These are phyloP conservation scores for Drosophila mayaguana DNA, from an alignment of 2,888 invertebrate genomes.

Conservation along the genomic window DNA sequence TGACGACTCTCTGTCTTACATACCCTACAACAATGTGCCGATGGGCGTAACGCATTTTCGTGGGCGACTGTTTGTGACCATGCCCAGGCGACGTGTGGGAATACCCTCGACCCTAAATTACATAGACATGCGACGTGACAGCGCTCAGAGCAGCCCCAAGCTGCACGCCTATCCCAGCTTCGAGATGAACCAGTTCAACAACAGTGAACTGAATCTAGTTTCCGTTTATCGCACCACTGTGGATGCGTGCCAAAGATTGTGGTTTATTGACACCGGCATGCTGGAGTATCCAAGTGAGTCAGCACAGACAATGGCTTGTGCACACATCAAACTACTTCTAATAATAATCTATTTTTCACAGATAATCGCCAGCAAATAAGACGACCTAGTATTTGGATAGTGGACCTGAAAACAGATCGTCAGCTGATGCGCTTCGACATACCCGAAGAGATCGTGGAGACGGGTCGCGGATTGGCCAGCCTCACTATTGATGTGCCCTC, in stretches of 20 bases:
- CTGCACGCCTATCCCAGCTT: conserved; percentile 83
- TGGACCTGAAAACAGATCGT: conserved; percentile 88
- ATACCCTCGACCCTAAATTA: conserved; percentile 88
- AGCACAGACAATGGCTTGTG: not conserved
- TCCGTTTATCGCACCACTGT: conserved; percentile 90
- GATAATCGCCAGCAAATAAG: conserved; percentile 85
- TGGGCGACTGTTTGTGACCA: conserved; percentile 89
- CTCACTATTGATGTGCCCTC: conserved; percentile 88
- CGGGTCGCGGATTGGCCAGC: conserved; percentile 87
- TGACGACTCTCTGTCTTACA: conserved; percentile 59
- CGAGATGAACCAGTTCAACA: conserved; percentile 77
- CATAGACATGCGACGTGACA: conserved; percentile 83
- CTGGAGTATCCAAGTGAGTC: conserved; percentile 88
- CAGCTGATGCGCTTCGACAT: conserved; percentile 87
- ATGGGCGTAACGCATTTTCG: conserved; percentile 83
- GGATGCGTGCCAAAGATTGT: conserved; percentile 90
- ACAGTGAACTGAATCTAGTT: conserved; percentile 85
- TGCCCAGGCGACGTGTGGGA: conserved; percentile 89
- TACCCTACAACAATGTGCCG: conserved; percentile 84
- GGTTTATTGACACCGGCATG: conserved; percentile 92
- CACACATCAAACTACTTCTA: too few species aligned
- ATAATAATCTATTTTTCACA: conserved; percentile 22
- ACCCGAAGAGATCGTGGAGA: conserved; percentile 82
- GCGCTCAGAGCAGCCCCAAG: conserved; percentile 74
- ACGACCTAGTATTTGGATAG: conserved; percentile 88